Evolutionary conservation across 30 jellyfish, hydroid and myxozoan genomes (phyloP).

Genomic region (Aurelia coerulea): DNA sequence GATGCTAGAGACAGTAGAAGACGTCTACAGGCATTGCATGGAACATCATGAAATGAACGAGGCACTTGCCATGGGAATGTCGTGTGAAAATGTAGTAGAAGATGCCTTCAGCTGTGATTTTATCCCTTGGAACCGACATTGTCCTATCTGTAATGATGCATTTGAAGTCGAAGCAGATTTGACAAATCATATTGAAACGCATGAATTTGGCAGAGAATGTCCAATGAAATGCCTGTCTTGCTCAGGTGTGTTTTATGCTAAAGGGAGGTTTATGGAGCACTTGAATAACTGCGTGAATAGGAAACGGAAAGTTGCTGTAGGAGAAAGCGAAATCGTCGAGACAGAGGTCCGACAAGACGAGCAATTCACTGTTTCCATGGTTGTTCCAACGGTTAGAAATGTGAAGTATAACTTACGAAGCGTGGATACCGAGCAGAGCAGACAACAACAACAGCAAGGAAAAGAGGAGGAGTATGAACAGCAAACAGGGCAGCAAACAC

Average conservation of each 20-base stretch:
- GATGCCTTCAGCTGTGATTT: background rate
- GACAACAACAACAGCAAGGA: background rate
- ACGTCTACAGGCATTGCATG: conserved; percentile 8
- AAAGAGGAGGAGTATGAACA: background rate
- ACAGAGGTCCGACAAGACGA: background rate
- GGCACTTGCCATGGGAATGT: background rate
- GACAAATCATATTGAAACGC: conserved; percentile 11
- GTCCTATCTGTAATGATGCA: conserved; percentile 10
- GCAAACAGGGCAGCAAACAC: background rate
- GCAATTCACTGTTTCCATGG: background rate
- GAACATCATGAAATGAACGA: conserved; percentile 15
- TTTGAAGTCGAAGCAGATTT: conserved; percentile 15
- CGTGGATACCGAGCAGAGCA: background rate
- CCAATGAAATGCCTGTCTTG: conserved; percentile 9
- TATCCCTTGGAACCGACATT: background rate
- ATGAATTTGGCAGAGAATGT: background rate
- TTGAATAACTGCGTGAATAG: conserved; percentile 3
- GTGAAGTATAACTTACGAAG: background rate
- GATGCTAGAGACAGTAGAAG: conserved; percentile 28
- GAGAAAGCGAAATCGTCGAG: background rate
- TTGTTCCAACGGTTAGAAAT: background rate
- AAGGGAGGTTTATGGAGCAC: conserved; percentile 10
- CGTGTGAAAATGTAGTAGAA: background rate
- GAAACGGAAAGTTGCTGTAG: background rate
- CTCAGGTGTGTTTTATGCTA: conserved; percentile 1